These are phyloP conservation scores for Semaprochilodus insignis DNA, from an alignment of 2,797 vertebrate species.

Conservation along the genomic window DNA sequence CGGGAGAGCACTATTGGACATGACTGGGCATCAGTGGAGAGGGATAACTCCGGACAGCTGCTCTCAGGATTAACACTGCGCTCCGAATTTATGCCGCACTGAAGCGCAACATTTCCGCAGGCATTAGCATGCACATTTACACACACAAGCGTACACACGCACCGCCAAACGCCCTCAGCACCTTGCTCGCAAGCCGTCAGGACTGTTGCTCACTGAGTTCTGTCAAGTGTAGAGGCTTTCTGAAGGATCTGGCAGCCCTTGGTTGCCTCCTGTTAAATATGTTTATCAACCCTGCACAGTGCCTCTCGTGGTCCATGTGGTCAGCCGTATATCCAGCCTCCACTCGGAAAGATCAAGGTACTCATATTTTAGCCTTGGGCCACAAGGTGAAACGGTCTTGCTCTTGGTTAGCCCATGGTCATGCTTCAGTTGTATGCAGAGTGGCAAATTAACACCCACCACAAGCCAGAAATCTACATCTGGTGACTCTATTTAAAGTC, in stretches of 20 bases:
- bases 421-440: background rate
- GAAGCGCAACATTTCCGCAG: conserved; percentile 12
- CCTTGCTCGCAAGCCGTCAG: conserved; percentile 52
- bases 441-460: background rate
- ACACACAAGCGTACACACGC: conserved; percentile 4
- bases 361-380: background rate
- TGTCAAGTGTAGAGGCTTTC: background rate
- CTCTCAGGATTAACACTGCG: conserved; percentile 51
- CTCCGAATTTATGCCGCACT: conserved; percentile 55
- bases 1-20: conserved; percentile 4
- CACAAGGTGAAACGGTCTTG: background rate
- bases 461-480: background rate
- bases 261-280: conserved; percentile 11
- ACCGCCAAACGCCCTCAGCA: conserved; percentile 61
- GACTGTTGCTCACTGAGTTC: conserved; percentile 46
- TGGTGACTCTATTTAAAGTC: too few relatives aligned
- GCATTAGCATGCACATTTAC: background rate
- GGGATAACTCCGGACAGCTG: conserved; percentile 55
- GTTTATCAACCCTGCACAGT: background rate
- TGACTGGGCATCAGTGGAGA: conserved; percentile 36
- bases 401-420: background rate
- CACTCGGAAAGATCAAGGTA: background rate
- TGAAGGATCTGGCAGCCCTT: conserved; percentile 10
- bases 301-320: too few relatives aligned
- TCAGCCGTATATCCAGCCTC: background rate